Base-by-base conservation (phyloP, 2,888 invertebrate species). In the Tetragonula carbonaria region DNA sequence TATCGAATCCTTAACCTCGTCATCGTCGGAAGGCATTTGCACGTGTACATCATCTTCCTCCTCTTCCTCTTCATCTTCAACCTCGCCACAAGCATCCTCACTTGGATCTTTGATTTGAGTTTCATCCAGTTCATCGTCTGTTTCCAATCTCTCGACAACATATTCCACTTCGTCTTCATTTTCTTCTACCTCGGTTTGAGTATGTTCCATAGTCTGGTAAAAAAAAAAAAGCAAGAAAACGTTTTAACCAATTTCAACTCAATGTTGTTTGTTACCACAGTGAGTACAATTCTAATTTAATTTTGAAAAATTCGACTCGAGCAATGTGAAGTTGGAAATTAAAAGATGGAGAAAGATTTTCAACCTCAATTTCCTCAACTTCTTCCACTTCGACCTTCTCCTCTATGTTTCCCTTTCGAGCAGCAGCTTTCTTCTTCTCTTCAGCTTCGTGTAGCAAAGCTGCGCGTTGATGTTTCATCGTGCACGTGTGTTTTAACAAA, bases 401-500 rank as follows among this genome's bases (percentile, higher is more conserved):
- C 4, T 50, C 66, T 13, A 68, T 50, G 6, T 73, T 74, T n/a
- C 57, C 72, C 68, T 89, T 86, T 4, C 78, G 72, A 0, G 63
- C 57, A 0, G 75, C 77, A n/a, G 84, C 78, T 23, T 88, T 87
- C 51, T 88, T 90, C 73, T 79, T 85, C 18, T 84, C 81, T 57
- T 90, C 90, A 18, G 74, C 82, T 28, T 92, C 91, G 76, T 93
- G 87, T 75, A 90, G 67, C 38, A 93, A 84, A 28, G 94, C 93
- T 8, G 94, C 92, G 89, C 95, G 95, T 85, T 96, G 96, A 92
- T 96, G 96, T 80, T 96, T 95, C 90, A 96, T 95, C 0, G 96
- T 96, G 82, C 96, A 96, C 65, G 96, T 96, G 87, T 96, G 96
- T 87, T 96, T 96, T 65, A 96, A 88, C 63, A 96, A 93, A 75